phyloP scores from a whole-genome alignment of 2,113 vertebrate genomes.

The Xiphorhynchus elegans region DNA sequence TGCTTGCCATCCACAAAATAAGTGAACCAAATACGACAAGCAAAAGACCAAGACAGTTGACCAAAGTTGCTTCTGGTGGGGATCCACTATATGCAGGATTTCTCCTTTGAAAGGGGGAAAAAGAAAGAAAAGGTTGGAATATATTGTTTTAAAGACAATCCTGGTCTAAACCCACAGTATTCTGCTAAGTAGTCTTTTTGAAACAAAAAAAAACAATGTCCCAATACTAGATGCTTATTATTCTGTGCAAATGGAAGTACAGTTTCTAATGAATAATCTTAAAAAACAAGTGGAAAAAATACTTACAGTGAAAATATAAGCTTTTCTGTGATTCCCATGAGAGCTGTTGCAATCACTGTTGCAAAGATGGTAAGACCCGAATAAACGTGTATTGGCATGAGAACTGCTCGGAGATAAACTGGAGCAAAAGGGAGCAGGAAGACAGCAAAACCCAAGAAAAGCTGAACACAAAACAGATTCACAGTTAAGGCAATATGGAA shows the following conservation, averaged over 20 bases:
- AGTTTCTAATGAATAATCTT: background rate
- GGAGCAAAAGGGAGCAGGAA: slow-evolving; percentile 89
- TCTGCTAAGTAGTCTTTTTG: background rate
- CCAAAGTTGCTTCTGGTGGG: slow-evolving; percentile 87
- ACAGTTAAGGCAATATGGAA: background rate
- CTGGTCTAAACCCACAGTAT: background rate
- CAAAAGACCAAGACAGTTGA: slow-evolving; percentile 88
- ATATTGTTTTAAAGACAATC: background rate
- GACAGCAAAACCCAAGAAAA: slow-evolving; percentile 84
- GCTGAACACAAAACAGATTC: slow-evolving; percentile 73
- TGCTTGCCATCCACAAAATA: slow-evolving; percentile 90
- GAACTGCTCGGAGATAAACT: slow-evolving; percentile 72
- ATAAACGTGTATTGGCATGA: slow-evolving; percentile 90
- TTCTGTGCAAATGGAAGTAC: background rate
- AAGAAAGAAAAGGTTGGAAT: background rate
- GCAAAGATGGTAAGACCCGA: slow-evolving; percentile 87
- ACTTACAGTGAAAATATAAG: slow-evolving; percentile 94
- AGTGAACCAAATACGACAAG: slow-evolving; percentile 84
- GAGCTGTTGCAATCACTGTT: slow-evolving; percentile 83
- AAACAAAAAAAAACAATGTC: background rate
- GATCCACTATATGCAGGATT: slow-evolving; percentile 75
- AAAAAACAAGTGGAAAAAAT: slow-evolving; percentile 15
- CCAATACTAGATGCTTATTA: background rate
- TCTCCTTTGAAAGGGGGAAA: slow-evolving; percentile 11
- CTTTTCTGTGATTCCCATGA: slow-evolving; percentile 96